Evolutionary conservation across 2,797 vertebrate species (phyloP).

Genomic region (Vireo griseus): DNA sequence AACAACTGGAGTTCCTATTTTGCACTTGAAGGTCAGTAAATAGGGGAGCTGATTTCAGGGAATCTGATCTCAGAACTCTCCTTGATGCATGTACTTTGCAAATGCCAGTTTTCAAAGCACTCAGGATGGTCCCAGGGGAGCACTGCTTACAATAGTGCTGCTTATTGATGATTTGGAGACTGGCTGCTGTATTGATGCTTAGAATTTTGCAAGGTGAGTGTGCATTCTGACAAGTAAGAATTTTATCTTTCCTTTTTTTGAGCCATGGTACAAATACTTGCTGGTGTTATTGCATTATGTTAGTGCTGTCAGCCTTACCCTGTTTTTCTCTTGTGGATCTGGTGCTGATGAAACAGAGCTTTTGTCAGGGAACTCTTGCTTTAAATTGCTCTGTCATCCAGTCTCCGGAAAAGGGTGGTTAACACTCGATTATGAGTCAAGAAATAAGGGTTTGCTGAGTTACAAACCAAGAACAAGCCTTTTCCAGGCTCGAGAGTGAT

Average conservation of each 20-base stretch:
- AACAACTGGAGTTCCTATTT: conserved; percentile 25
- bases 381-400: neutral
- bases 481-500: rapidly evolving
- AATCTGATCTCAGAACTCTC: conserved; percentile 9
- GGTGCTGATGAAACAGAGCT: neutral
- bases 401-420: neutral
- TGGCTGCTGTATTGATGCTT: neutral
- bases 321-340: neutral
- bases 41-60: conserved; percentile 25
- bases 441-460: neutral
- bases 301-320: neutral
- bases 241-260: neutral
- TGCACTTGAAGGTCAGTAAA: conserved; percentile 18
- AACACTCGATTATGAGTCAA: rapidly evolving
- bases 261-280: neutral
- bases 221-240: neutral
- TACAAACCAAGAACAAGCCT: neutral
- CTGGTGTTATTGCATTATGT: neutral
- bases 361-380: neutral
- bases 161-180: neutral
- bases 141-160: neutral
- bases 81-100: neutral
- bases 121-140: neutral
- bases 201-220: neutral
- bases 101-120: neutral